Evolutionary conservation across 2,797 vertebrate genomes (phyloP).

Genomic region (Mormyrus proboscirostris): DNA sequence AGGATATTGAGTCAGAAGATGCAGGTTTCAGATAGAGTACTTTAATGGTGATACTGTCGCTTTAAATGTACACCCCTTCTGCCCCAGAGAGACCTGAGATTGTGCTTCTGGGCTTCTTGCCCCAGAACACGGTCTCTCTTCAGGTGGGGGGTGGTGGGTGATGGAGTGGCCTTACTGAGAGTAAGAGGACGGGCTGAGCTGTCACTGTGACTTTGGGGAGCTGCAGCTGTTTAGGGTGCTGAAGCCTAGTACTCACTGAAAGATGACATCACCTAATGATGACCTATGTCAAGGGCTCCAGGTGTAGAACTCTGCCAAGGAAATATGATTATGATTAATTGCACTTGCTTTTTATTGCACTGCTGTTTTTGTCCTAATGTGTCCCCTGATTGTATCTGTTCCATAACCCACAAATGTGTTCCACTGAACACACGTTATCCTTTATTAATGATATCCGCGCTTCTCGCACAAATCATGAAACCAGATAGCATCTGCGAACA

Average conservation of each 20-base stretch:
- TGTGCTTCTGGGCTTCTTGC: not conserved
- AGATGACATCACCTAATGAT: not conserved
- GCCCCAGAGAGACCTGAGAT: not conserved
- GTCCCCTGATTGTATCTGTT: not conserved
- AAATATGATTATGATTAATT: not conserved
- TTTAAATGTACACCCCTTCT: not conserved
- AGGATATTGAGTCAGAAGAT: not conserved
- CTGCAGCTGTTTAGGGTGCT: conserved; percentile 29
- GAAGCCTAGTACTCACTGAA: not conserved
- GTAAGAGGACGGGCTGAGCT: not conserved
- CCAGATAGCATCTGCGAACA: not conserved
- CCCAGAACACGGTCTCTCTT: not conserved
- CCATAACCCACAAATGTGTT: not conserved
- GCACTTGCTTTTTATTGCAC: not conserved
- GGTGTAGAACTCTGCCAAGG: not conserved
- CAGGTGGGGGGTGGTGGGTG: not conserved
- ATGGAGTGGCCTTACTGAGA: not conserved
- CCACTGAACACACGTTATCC: not conserved
- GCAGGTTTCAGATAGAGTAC: not conserved
- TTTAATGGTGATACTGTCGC: not conserved
- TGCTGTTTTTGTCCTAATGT: not conserved
- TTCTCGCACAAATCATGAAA: not conserved
- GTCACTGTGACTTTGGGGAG: conserved; percentile 20
- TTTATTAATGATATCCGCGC: not conserved
- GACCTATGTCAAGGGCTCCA: not conserved